Base-by-base conservation (phyloP, 1,140 invertebrate species). In the Araneus ventricosus region DNA sequence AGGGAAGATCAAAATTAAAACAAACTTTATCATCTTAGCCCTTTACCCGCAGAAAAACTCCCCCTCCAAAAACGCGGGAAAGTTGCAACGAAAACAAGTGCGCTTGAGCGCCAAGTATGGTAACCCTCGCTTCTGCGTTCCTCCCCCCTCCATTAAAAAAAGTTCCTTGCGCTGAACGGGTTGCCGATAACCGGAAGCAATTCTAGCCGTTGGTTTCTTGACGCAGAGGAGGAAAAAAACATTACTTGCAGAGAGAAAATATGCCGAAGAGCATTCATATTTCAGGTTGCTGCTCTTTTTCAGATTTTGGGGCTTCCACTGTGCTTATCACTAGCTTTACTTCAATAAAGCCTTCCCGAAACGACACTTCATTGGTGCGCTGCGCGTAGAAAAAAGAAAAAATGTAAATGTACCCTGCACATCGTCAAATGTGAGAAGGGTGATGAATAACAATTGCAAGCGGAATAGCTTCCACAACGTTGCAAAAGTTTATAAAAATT, bases 201-300 rank as follows among this genome's bases (percentile, higher is more conserved):
- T 88, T 93, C 85, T 93, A 93, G 85, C 91, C 45, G 90, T 86
- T 92, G 90, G 90, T 92, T 92, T 92, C 90, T 92, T 92, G 90
- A 92, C 82, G 80, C 41, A 61, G 70, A 34, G 37, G 41, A 86
- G 82, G 82, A 59, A 90, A 90, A 88, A 90, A 90, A 91, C 70
- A 75, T 39, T 57, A 84, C 79, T 91, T 67, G 57, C 75, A 91
- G 70, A 59, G 70, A 59, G 89, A 91, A 91, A 91, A 93, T 93
- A 88, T 88, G 85, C 85, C 85, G 91, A 87, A 88, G 30, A 52
- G 22, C 91, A 90, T 90, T 75, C 70, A 90, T 75, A 93, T 88
- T 93, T 86, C 91, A 93, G 91, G 85, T 67, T 79, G 63, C 82
- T 79, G 63, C 82, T 86, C 79, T 92, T 92, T 88, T 88, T 90